These are phyloP conservation scores for Chionoecetes opilio DNA, from an alignment of 1,140 invertebrate species.

Conservation along the genomic window DNA sequence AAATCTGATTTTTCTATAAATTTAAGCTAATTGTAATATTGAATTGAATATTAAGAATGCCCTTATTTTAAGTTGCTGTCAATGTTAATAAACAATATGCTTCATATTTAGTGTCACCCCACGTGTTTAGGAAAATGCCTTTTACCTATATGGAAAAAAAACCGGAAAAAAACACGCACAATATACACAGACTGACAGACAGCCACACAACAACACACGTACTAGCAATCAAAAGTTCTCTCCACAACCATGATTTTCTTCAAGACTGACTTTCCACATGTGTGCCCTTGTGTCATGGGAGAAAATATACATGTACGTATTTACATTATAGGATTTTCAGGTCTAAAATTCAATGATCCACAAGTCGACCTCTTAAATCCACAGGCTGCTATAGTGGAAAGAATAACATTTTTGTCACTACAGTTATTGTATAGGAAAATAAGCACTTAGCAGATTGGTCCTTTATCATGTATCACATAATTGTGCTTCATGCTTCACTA, in stretches of 20 bases:
- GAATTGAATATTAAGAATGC: too few relatives aligned
- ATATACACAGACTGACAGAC: too few relatives aligned
- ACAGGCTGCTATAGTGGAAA: constrained; percentile 49
- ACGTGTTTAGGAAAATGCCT: too few relatives aligned
- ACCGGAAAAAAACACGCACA: too few relatives aligned
- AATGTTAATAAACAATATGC: too few relatives aligned
- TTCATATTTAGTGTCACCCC: too few relatives aligned
- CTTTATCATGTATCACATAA: constrained; percentile 78
- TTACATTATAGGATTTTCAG: constrained; percentile 62
- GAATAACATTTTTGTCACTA: constrained; percentile 68
- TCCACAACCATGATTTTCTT: constrained; percentile 17
- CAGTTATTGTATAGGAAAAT: constrained; percentile 76
- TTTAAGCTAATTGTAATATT: too few relatives aligned
- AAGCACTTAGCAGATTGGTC: constrained; percentile 77
- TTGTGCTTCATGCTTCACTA: constrained; percentile 77
- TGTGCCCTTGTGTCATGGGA: constrained; percentile 72
- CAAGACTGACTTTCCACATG: constrained; percentile 9
- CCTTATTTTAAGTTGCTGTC: too few relatives aligned
- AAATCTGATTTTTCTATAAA: too few relatives aligned
- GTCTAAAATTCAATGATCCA: constrained; percentile 66
- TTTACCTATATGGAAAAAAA: too few relatives aligned
- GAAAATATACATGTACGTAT: constrained; percentile 59
- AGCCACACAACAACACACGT: too few relatives aligned
- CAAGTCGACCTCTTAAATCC: constrained; percentile 64
- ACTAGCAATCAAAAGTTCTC: constrained; percentile 1